A percentile compares a stretch with the other conserved stretches of the same genome.
Conservation (phyloP, 2,797 vertebrate species). For the Okamejei kenojei region DNA sequence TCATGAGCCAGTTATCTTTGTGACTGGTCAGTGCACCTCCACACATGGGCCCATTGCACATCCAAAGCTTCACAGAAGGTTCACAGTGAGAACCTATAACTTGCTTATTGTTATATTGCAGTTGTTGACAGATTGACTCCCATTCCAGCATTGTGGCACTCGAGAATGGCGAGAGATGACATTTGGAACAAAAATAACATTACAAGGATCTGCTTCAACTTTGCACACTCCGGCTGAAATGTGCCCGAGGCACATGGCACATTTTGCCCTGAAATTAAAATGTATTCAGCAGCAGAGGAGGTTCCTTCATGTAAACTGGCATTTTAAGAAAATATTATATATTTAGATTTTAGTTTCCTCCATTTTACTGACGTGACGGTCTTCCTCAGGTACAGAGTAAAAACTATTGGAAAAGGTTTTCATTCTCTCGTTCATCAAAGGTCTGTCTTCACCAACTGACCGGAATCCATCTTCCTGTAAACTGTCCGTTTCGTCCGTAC, state of each 20-base stretch:
- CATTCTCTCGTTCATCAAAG: constrained; percentile 60
- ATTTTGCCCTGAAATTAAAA: background rate
- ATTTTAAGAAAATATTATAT: background rate
- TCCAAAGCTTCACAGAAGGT: too few relatives aligned
- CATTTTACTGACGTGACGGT: background rate
- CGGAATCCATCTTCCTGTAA: constrained; percentile 48
- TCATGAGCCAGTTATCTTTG: too few relatives aligned
- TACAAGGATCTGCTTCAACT: background rate
- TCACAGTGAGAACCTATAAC: too few relatives aligned
- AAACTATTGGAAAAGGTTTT: constrained; percentile 46
- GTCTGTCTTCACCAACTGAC: constrained; percentile 26
- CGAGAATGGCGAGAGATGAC: background rate
- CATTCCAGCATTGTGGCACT: background rate
- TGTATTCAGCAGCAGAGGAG: background rate
- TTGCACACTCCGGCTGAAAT: background rate
- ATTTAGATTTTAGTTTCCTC: constrained; percentile 18
- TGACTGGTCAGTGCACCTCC: background rate
- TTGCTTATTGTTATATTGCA: too few relatives aligned
- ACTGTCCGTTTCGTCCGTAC: constrained; percentile 42
- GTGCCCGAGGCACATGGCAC: background rate
- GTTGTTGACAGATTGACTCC: too few relatives aligned
- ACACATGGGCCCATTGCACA: background rate
- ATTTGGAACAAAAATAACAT: background rate
- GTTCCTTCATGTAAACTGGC: background rate
- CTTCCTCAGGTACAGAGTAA: background rate